A percentile compares a stretch with the other conserved stretches of the same genome.
phyloP scores from a whole-genome alignment of 2,797 vertebrate species.

The Phataginus tetradactyla region DNA sequence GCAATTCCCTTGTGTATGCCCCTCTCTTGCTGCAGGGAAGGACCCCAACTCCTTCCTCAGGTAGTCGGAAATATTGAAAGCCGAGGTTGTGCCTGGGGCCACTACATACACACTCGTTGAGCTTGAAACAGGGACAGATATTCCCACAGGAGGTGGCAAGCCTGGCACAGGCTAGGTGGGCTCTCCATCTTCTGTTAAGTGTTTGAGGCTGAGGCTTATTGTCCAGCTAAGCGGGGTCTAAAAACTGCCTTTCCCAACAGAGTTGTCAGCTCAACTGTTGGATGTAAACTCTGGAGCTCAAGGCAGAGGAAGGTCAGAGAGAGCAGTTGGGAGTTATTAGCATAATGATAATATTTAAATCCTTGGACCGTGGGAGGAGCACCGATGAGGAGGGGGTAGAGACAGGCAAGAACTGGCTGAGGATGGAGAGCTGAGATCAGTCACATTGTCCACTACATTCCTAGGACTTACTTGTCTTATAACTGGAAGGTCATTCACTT shows the following conservation, averaged over 20 bases:
- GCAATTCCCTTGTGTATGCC: neutral
- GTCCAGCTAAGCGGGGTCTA: neutral
- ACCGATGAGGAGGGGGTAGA: neutral
- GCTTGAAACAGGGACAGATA: neutral
- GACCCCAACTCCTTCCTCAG: neutral
- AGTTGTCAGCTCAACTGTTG: neutral
- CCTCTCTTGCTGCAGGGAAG: neutral
- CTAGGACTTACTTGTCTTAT: neutral
- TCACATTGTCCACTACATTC: neutral
- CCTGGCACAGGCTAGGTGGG: neutral
- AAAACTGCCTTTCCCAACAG: neutral
- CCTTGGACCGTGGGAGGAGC: neutral
- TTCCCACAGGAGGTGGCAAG: neutral
- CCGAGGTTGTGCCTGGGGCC: neutral
- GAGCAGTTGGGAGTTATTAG: neutral
- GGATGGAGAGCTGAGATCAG: neutral
- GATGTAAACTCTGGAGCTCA: neutral
- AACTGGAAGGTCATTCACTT: neutral
- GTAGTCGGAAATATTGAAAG: neutral
- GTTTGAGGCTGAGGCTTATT: neutral
- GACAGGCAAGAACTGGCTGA: neutral
- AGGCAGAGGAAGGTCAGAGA: neutral
- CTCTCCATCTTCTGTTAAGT: neutral
- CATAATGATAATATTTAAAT: neutral
- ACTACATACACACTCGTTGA: neutral